Evolutionary conservation across 2,113 vertebrate genomes (phyloP).

Genomic region (Atlantisia rogersi): DNA sequence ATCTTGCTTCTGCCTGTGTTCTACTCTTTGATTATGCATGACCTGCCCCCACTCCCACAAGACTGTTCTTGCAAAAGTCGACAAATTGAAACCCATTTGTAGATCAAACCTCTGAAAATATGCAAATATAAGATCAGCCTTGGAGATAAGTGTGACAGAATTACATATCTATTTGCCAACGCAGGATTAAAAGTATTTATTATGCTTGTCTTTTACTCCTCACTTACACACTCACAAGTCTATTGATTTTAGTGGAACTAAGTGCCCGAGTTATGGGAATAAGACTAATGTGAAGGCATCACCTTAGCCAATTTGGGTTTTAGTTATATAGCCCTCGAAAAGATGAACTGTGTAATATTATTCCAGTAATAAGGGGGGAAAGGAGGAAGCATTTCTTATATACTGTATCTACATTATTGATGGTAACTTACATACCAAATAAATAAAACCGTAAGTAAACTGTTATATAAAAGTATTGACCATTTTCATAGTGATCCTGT

Average conservation of each 20-base stretch:
- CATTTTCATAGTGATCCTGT: constrained; percentile 32
- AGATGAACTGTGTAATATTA: not conserved
- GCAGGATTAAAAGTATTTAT: constrained; percentile 41
- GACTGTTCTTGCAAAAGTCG: constrained; percentile 8
- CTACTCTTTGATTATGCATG: constrained; percentile 35
- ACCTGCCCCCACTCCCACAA: constrained; percentile 21
- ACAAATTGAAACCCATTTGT: constrained; percentile 67
- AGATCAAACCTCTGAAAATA: constrained; percentile 56
- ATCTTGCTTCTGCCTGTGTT: constrained; percentile 8
- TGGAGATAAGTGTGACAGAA: constrained; percentile 44
- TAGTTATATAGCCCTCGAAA: not conserved
- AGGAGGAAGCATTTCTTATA: not conserved
- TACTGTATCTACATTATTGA: constrained; percentile 24
- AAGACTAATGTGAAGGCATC: constrained; percentile 18
- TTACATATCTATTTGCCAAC: constrained; percentile 30
- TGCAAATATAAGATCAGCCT: constrained; percentile 39
- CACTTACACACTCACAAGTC: not conserved
- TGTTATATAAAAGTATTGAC: constrained; percentile 38
- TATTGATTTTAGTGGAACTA: constrained; percentile 56
- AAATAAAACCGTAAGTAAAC: constrained; percentile 41
- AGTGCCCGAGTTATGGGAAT: constrained; percentile 42
- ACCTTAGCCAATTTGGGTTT: constrained; percentile 1
- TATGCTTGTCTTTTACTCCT: constrained; percentile 49
- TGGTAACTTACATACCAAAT: constrained; percentile 28
- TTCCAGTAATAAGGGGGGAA: constrained; percentile 7